Conservation (phyloP, 2,113 vertebrate genomes). For the Phyllopteryx taeniolatus region DNA sequence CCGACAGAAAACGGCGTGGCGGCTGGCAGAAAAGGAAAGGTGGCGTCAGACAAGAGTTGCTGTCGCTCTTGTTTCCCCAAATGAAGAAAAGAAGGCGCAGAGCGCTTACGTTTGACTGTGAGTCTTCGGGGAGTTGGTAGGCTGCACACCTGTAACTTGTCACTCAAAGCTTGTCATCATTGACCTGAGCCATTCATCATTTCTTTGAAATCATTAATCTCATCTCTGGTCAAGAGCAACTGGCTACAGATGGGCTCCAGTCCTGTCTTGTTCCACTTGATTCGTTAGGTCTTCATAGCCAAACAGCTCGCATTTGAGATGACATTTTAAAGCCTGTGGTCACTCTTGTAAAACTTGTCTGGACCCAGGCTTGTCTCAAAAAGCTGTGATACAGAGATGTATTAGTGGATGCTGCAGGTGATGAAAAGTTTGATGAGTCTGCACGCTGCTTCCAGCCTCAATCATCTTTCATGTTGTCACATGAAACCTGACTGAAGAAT, state of each 20-base stretch:
- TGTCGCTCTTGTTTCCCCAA: slow-evolving; percentile 44
- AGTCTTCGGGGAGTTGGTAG: slow-evolving; percentile 44
- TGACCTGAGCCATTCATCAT: slow-evolving; percentile 74
- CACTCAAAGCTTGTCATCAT: slow-evolving; percentile 73
- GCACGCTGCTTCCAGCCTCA: slow-evolving; percentile 40
- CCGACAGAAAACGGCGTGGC: slow-evolving; percentile 27
- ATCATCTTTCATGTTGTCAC: slow-evolving; percentile 62
- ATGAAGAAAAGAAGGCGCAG: slow-evolving; percentile 28
- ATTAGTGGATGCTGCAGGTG: slow-evolving; percentile 47
- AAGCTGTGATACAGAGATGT: slow-evolving; percentile 37
- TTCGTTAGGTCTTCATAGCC: slow-evolving; percentile 24
- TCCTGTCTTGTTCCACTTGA: slow-evolving; percentile 37
- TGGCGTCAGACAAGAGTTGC: slow-evolving; percentile 31
- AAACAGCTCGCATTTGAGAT: slow-evolving; percentile 27
- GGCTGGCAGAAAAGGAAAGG: slow-evolving; percentile 50
- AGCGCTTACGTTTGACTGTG: slow-evolving; percentile 20
- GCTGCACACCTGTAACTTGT: slow-evolving; percentile 74
- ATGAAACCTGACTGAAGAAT: slow-evolving; percentile 56
- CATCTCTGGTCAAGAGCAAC: slow-evolving; percentile 56
- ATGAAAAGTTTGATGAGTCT: slow-evolving; percentile 53
- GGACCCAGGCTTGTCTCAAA: slow-evolving; percentile 16
- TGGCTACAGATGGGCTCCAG: slow-evolving; percentile 57
- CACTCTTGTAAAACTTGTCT: slow-evolving; percentile 12
- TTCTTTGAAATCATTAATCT: slow-evolving; percentile 74
- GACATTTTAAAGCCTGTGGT: slow-evolving; percentile 41